Base-by-base conservation (phyloP, 2,113 vertebrate genomes). In the Bucco capensis region DNA sequence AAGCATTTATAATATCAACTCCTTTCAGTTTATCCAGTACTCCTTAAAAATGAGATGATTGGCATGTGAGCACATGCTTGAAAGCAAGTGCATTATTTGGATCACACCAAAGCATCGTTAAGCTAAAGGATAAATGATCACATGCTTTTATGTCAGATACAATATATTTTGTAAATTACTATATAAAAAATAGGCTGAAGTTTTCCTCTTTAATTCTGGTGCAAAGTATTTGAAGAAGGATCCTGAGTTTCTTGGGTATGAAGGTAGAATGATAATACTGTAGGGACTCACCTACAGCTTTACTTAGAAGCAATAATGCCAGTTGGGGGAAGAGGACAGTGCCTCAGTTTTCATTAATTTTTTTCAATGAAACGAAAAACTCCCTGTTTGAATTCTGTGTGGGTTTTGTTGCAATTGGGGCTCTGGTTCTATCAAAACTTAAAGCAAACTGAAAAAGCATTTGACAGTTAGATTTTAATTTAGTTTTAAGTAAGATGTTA, bases 361-460 rank as follows among this genome's bases (percentile, higher is more conserved):
- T 21, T 57, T 38, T 24, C 2, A 1, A 1, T 24, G 22, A 61
- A 62, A 27, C 0, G 0, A 35, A 75, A 67, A 44, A 2, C 2
- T 50, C 28, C 8, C 0, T 72, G 6, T 56, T 86, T 62, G 40
- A 83, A 27, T 73, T 83, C 14, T 53, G 0, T 13, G 5, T 9
- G 0, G 12, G 30, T n/a, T 57, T 73, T 83, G 23, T 80, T 90
- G 42, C 25, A 19, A 6, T n/a, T 51, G 4, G 12, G 40, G 18
- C 19, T 65, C 27, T 61, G 46, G 5, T 71, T 87, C 53, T 71
- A 15, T 35, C 28, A 74, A 66, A 84, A 65, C 35, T 14, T 40
- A 19, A 70, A n/a, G 14, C 37, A 53, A 51, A 49, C 5, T 44
- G 37, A 18, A 46, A 56, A 67, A 6, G 1, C 12, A 37, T 12